Evolutionary conservation across 92 coral and sea anemone species (phyloP), one percentile per base, ranked within the genome.

Genomic region (Phenganax marumi): DNA sequence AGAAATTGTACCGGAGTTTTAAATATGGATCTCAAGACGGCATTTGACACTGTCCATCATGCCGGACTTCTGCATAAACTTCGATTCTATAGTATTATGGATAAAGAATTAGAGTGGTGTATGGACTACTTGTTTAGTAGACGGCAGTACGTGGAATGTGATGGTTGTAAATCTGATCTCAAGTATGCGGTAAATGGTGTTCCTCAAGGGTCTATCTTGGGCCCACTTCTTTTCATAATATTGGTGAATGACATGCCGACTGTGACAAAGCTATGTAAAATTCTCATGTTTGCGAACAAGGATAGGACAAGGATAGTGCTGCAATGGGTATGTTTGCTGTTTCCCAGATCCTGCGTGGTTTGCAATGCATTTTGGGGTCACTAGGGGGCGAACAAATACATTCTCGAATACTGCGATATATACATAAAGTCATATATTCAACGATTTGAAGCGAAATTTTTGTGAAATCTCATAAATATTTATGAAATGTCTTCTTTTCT

Each of bases 221-320:
- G 68, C 68, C 68, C 68, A 22, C 68, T 60, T 60, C 68, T 60
- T 60, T 60, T 60, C 18, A 60, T 60, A 60, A n/a, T 60, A n/a
- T 22, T 60, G 68, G 19, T 60, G 68, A 60, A 60, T 60, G 68
- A 60, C 68, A 8, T 60, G 68, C 68, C 68, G 10, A 60, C 68
- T 60, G 19, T 60, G 68, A n/a, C 19, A 60, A 60, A 60, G 68
- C 11, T 7, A 60, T 60, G 68, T 60, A 60, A 60, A 60, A 60
- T 60, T n/a, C 68, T 60, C 19, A 60, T 60, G 68, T 60, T 10
- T n/a, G 68, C 68, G 7, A 22, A 60, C 18, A n/a, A n/a, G n/a
- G 68, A 60, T 60, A 60, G 18, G 11, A n/a, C 18, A 60, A 60
- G 68, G 68, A 60, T 60, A 60, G 68, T 60, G 19, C 68, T 9